Evolutionary conservation across 1,140 invertebrate genomes (phyloP).

Genomic region (Orchestia grillus): DNA sequence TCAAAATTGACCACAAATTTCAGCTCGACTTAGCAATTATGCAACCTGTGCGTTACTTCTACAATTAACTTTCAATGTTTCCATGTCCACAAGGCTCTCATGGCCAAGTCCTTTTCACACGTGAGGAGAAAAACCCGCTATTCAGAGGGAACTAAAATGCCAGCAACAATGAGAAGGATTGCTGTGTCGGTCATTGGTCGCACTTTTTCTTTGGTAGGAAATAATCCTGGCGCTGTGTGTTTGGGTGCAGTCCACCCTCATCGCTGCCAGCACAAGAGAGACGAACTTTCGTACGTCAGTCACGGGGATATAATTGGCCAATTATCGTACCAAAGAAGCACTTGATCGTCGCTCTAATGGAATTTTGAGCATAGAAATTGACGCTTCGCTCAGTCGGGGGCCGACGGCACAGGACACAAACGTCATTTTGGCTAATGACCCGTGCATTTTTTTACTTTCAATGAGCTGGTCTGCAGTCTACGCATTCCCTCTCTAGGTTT

Average conservation of each 20-base stretch:
- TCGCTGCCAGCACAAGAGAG: neutral
- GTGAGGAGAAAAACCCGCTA: neutral
- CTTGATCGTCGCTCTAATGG: neutral
- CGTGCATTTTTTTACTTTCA: neutral
- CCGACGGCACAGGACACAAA: neutral
- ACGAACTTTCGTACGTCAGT: neutral
- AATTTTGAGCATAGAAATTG: neutral
- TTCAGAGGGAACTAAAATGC: neutral
- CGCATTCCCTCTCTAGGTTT: neutral
- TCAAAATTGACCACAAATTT: too few species aligned
- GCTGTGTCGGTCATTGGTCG: neutral
- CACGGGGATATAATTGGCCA: neutral
- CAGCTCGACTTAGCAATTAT: too few species aligned
- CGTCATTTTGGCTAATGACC: neutral
- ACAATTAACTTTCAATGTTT: neutral
- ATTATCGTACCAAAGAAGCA: neutral
- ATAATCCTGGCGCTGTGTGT: neutral
- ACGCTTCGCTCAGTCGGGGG: neutral
- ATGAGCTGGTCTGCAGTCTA: neutral
- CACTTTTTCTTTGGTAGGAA: neutral
- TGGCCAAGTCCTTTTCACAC: neutral
- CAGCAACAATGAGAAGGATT: neutral
- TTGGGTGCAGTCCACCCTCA: neutral
- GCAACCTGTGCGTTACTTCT: too few species aligned
- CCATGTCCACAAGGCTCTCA: neutral